A percentile compares a stretch with the other conserved stretches of the same genome.
Evolutionary conservation across 2,888 invertebrate genomes (phyloP).

Genomic region (Melanostoma scalare): DNA sequence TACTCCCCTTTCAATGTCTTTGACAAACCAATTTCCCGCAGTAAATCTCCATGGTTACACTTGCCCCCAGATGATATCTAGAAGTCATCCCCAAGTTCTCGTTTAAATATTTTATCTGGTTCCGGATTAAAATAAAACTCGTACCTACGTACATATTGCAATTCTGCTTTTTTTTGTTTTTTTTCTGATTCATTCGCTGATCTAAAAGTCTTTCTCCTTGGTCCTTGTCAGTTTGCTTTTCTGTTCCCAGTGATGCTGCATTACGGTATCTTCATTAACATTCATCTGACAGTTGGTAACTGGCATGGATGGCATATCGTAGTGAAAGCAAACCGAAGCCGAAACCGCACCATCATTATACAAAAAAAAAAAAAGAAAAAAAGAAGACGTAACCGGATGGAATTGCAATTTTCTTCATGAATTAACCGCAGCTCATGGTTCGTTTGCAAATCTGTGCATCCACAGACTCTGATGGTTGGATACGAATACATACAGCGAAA

Average conservation of each 20-base stretch:
- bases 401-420: slow-evolving; percentile 64
- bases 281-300: slow-evolving; percentile 41
- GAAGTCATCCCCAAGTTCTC: background rate
- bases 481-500: background rate
- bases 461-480: slow-evolving; percentile 6
- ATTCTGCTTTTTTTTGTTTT: slow-evolving; percentile 29
- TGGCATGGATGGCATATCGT: slow-evolving; percentile 27
- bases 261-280: slow-evolving; percentile 38
- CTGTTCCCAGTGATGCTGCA: slow-evolving; percentile 15
- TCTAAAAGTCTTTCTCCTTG: slow-evolving; percentile 24
- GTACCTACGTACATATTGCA: slow-evolving; percentile 2
- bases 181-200: slow-evolving; percentile 30
- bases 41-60: background rate
- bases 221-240: slow-evolving; percentile 16
- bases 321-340: slow-evolving; percentile 30
- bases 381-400: slow-evolving; percentile 41
- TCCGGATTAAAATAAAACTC: slow-evolving; percentile 27
- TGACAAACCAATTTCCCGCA: too few relatives aligned
- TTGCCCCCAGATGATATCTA: background rate
- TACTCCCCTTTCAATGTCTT: too few relatives aligned
- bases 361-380: background rate
- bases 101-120: slow-evolving; percentile 36
- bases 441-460: slow-evolving; percentile 53
- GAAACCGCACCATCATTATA: slow-evolving; percentile 26
- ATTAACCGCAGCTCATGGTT: slow-evolving; percentile 64